A percentile compares a stretch with the other conserved stretches of the same genome.
phyloP scores from a whole-genome alignment of 2,888 invertebrate genomes.

The Andrena marginata region DNA sequence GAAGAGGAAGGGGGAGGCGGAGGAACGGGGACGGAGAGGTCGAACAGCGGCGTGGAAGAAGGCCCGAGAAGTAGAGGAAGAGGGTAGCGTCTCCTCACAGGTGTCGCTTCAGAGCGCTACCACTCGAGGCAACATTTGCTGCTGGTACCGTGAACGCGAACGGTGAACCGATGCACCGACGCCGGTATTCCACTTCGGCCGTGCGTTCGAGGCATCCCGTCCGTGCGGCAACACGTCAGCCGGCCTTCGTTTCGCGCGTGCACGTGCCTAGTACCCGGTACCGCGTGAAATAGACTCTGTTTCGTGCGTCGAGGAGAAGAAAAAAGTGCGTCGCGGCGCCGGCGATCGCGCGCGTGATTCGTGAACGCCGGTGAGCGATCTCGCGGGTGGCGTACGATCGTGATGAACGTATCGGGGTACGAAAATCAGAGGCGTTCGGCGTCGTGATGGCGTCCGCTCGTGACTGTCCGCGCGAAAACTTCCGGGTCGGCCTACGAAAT shows the following conservation, averaged over 20 bases:
- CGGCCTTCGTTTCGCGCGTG: conserved; percentile 23
- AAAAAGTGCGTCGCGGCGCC: conserved; percentile 20
- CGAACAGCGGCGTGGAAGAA: conserved; percentile 55
- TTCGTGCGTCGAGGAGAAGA: background rate
- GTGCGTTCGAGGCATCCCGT: conserved; percentile 22
- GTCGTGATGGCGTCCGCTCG: conserved; percentile 57
- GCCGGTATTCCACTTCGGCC: conserved; percentile 54
- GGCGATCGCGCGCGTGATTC: conserved; percentile 25
- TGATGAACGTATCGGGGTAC: conserved; percentile 29
- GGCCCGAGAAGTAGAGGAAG: conserved; percentile 71
- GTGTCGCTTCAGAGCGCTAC: conserved; percentile 76
- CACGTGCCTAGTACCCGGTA: background rate
- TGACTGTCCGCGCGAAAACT: conserved; percentile 53
- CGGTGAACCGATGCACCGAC: conserved; percentile 74
- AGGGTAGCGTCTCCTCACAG: conserved; percentile 77
- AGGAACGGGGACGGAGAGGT: conserved; percentile 39
- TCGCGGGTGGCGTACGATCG: conserved; percentile 29
- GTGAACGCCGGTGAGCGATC: background rate
- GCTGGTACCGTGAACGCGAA: conserved; percentile 76
- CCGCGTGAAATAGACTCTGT: background rate
- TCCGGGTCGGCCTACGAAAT: conserved; percentile 58
- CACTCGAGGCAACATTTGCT: conserved; percentile 75
- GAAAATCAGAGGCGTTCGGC: conserved; percentile 54
- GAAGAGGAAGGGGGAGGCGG: conserved; percentile 49
- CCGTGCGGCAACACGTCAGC: conserved; percentile 28